phyloP scores from a whole-genome alignment of 2,888 invertebrate genomes.

The Drosophila maculinotata region DNA sequence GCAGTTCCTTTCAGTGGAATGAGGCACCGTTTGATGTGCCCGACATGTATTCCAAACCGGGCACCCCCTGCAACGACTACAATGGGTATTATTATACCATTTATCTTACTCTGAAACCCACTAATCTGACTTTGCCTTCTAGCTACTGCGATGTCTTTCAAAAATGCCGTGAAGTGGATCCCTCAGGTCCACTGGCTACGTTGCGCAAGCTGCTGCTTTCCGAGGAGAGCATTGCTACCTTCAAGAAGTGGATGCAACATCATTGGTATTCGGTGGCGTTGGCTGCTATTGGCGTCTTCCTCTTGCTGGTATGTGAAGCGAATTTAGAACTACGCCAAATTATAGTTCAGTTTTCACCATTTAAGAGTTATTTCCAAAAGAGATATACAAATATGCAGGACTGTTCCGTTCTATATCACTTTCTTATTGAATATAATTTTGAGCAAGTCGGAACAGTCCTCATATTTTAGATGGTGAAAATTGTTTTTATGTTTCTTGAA shows the following conservation, averaged over 20 bases:
- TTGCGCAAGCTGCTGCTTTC: slow-evolving; percentile 93
- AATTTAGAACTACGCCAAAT: background rate
- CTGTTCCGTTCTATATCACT: background rate
- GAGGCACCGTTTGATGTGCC: slow-evolving; percentile 95
- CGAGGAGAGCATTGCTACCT: slow-evolving; percentile 95
- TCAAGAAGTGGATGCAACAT: slow-evolving; percentile 93
- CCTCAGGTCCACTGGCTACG: slow-evolving; percentile 95
- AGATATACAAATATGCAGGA: background rate
- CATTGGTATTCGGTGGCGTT: slow-evolving; percentile 96
- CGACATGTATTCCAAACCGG: slow-evolving; percentile 96
- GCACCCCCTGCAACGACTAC: slow-evolving; percentile 97
- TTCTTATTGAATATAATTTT: too few species aligned
- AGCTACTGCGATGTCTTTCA: slow-evolving; percentile 90
- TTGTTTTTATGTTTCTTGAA: background rate
- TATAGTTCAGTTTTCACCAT: background rate
- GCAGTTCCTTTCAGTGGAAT: slow-evolving; percentile 96
- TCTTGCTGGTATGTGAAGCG: slow-evolving; percentile 90
- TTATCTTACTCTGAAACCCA: background rate
- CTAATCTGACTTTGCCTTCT: background rate
- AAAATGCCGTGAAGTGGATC: slow-evolving; percentile 96
- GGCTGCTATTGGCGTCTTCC: slow-evolving; percentile 90
- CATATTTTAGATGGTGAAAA: background rate
- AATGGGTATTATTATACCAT: slow-evolving; percentile 88
- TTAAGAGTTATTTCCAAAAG: background rate
- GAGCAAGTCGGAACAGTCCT: background rate